Evolutionary conservation across 2,113 vertebrate species (phyloP).

Genomic region (Urocolius indicus): DNA sequence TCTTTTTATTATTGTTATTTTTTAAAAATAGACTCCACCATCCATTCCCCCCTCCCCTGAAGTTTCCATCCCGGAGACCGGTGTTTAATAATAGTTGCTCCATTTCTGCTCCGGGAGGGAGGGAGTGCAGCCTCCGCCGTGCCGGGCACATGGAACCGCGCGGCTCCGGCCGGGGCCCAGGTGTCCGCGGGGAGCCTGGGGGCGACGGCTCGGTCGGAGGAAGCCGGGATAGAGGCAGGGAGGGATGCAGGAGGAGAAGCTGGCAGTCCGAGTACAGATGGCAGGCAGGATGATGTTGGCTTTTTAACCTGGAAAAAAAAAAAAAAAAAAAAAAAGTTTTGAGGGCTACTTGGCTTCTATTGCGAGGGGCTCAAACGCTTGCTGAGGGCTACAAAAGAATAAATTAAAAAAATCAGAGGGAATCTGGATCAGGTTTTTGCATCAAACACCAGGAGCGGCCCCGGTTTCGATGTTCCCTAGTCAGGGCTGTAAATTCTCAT

Average conservation of each 20-base stretch:
- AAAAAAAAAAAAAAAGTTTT: background rate
- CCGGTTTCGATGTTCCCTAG: background rate
- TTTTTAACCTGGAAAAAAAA: background rate
- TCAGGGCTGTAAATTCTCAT: conserved; percentile 51
- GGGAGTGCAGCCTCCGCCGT: background rate
- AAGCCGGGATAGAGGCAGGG: background rate
- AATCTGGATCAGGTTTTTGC: background rate
- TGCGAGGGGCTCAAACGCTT: background rate
- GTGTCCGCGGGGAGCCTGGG: background rate
- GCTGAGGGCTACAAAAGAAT: background rate
- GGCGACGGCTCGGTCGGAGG: background rate
- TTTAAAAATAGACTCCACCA: background rate
- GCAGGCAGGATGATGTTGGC: background rate
- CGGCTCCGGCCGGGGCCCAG: too few relatives aligned
- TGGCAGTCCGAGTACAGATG: background rate
- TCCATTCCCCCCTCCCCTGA: background rate
- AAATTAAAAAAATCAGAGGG: background rate
- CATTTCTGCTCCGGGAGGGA: background rate
- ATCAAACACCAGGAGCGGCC: background rate
- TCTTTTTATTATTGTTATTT: conserved; percentile 35
- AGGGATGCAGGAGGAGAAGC: background rate
- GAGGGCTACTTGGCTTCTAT: background rate
- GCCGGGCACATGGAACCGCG: background rate
- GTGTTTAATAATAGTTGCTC: background rate
- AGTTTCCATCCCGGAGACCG: background rate